Base-by-base conservation (phyloP, 2,797 vertebrate species). In the Gymnoscopelus microlampas region DNA sequence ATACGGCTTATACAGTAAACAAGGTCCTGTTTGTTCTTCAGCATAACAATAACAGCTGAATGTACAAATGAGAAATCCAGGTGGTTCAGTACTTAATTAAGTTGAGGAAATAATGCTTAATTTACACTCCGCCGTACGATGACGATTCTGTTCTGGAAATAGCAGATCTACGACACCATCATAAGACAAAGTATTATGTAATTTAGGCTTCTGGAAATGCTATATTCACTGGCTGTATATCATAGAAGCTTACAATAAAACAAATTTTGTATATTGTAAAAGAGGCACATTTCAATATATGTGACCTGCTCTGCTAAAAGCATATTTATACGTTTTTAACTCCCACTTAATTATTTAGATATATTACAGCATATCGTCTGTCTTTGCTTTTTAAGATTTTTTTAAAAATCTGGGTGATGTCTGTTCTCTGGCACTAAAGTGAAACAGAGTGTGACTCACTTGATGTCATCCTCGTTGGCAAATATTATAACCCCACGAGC, bases 381-480 rank as follows among this genome's bases (percentile, higher is more conserved):
- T 44, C 39, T 44, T 10, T 44, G 39, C 8, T 10, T 39, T 39
- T 39, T 39, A 39, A 35, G 35, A 7, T 19, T 19, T 19, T 19
- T 19, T 19, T 19, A 35, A 35, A 5, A 5, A 14, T 68, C 10
- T 53, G 29, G 2, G n/a, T 55, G 11, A 59, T 68, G 65, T 60
- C 0, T 15, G 29, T 47, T 53, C 39, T 48, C n/a, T 56, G 5
- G 32, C 0, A 4, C 15, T 15, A 2, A 19, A 47, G 11, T 29
- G 53, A 19, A 53, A 60, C 14, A 29, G 54, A 80, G 24, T 13
- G 68, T 4, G 23, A 89, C 93, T 93, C 75, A 97, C 97, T 95
- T 96, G 88, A 97, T 97, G 87, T 98, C 97, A 0, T 98, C 97
- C 87, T 98, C 97, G 0, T 95, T 96, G 77, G 97, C 97, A 14